A percentile compares a stretch with the other conserved stretches of the same genome.
Evolutionary conservation across 2,888 invertebrate species (phyloP).

Genomic region (Magallana nippona): DNA sequence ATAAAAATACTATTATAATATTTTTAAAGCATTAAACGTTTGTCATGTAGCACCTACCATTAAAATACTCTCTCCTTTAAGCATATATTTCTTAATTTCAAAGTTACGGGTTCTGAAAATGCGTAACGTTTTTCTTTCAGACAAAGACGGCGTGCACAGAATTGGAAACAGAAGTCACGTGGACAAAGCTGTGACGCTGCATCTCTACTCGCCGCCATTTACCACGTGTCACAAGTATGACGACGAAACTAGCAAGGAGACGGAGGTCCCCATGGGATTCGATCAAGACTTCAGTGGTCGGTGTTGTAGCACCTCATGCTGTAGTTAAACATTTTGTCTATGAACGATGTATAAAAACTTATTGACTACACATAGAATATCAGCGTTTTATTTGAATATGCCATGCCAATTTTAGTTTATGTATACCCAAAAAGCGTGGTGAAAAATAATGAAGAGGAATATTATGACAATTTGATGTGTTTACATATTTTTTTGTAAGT

Average conservation of each 20-base stretch:
- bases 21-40: too few species aligned
- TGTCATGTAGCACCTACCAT: too few species aligned
- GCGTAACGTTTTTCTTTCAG: slow-evolving; percentile 83
- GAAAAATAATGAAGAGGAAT: too few species aligned
- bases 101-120: background rate
- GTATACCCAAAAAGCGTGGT: too few species aligned
- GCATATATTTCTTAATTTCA: background rate
- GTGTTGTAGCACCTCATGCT: background rate
- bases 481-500: too few species aligned
- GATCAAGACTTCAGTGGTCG: background rate
- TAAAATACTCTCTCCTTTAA: too few species aligned
- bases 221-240: slow-evolving; percentile 93
- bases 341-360: too few species aligned
- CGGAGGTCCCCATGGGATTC: slow-evolving; percentile 67
- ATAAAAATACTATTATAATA: too few species aligned
- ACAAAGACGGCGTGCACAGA: slow-evolving; percentile 95
- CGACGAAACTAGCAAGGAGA: slow-evolving; percentile 90
- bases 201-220: slow-evolving; percentile 97
- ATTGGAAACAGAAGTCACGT: slow-evolving; percentile 96
- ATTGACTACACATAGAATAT: too few species aligned
- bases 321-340: background rate
- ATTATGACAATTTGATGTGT: too few species aligned
- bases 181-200: slow-evolving; percentile 93
- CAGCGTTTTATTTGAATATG: too few species aligned
- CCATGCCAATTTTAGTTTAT: too few species aligned